Evolutionary conservation across 2,113 vertebrate species (phyloP).

Genomic region (Microcebus murinus): DNA sequence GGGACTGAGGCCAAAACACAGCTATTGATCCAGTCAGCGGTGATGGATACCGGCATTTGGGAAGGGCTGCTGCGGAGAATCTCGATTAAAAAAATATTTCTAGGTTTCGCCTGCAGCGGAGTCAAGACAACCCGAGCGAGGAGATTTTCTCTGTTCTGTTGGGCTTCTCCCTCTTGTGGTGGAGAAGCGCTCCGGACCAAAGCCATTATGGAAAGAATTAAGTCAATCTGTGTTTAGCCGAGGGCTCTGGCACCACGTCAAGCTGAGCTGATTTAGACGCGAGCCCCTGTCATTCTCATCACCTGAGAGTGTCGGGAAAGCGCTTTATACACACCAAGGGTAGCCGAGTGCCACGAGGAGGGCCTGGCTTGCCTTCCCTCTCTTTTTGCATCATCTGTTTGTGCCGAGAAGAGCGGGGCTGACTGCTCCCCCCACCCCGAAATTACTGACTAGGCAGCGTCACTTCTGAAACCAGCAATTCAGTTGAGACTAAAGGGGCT

Average conservation of each 20-base stretch:
- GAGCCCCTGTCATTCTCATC: slow-evolving; percentile 84
- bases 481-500: not conserved
- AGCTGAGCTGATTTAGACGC: slow-evolving; percentile 84
- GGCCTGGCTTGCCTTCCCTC: not conserved
- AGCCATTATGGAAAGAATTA: slow-evolving; percentile 91
- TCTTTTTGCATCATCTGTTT: slow-evolving; percentile 32
- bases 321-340: slow-evolving; percentile 72
- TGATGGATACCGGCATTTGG: slow-evolving; percentile 98
- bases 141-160: slow-evolving; percentile 87
- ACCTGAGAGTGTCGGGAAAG: slow-evolving; percentile 79
- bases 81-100: slow-evolving; percentile 91
- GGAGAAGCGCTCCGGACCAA: slow-evolving; percentile 87
- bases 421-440: slow-evolving; percentile 38
- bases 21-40: slow-evolving; percentile 98
- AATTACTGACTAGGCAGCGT: slow-evolving; percentile 30
- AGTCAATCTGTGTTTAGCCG: slow-evolving; percentile 89
- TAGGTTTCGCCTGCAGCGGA: slow-evolving; percentile 90
- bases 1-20: slow-evolving; percentile 97
- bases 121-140: slow-evolving; percentile 86
- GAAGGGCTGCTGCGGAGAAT: slow-evolving; percentile 93
- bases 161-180: slow-evolving; percentile 87
- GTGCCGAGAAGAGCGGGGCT: slow-evolving; percentile 73
- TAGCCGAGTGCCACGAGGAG: slow-evolving; percentile 16
- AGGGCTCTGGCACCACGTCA: slow-evolving; percentile 87
- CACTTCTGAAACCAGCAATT: not conserved